Percentiles rank a stretch among this genome's conserved stretches.
Evolutionary conservation across 1,140 invertebrate species (phyloP).

Genomic region (Trichonephila inaurata): DNA sequence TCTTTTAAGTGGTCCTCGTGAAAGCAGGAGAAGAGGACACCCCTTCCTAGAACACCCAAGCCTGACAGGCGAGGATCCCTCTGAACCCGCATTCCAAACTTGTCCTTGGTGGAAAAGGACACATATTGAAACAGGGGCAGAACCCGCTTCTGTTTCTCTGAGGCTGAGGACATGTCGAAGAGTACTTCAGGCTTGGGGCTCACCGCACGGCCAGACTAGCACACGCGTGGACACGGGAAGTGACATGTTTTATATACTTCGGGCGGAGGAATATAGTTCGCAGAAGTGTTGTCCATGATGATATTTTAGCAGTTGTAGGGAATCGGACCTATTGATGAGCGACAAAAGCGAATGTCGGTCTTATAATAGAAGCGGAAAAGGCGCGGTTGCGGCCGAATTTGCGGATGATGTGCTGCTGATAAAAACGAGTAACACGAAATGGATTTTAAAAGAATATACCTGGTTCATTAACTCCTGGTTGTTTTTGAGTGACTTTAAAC

Average conservation of each 20-base stretch:
- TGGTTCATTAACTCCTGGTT: too few species aligned
- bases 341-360: too few species aligned
- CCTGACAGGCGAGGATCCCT: constrained; percentile 64
- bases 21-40: constrained; percentile 79
- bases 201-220: not conserved
- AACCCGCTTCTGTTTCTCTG: constrained; percentile 62
- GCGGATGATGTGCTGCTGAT: too few species aligned
- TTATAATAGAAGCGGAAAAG: constrained; percentile 7
- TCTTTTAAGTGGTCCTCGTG: constrained; percentile 79
- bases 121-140: constrained; percentile 66
- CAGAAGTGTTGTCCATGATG: constrained; percentile 41
- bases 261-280: not conserved
- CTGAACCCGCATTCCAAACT: constrained; percentile 54
- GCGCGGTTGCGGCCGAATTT: not conserved
- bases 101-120: constrained; percentile 38
- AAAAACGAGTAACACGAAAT: too few species aligned
- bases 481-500: too few species aligned
- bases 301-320: not conserved
- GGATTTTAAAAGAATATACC: too few species aligned
- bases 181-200: not conserved
- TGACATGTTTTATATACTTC: not conserved
- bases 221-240: constrained; percentile 27
- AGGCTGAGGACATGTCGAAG: constrained; percentile 25
- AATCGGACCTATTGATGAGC: not conserved
- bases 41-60: constrained; percentile 48